Percentiles rank a stretch among this genome's conserved stretches.
Conservation (phyloP, 2,113 vertebrate species). For the Chaetorhynchus papuensis region DNA sequence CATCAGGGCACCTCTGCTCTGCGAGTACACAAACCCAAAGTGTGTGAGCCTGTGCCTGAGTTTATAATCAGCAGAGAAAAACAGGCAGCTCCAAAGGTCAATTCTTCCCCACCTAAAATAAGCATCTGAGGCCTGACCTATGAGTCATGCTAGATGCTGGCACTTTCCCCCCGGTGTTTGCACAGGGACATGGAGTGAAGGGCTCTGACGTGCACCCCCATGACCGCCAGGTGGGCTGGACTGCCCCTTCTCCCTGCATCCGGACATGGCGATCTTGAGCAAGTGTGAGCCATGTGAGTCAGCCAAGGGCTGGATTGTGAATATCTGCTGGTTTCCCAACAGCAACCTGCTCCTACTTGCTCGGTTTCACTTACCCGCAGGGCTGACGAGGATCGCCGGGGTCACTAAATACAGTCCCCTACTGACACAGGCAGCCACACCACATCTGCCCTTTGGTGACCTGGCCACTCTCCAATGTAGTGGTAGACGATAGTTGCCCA, state of each 20-base stretch:
- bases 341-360: not conserved
- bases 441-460: not conserved
- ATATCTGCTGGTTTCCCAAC: not conserved
- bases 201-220: accelerated
- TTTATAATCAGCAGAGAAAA: not conserved
- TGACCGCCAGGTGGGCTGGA: accelerated
- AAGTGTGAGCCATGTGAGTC: not conserved
- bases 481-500: not conserved
- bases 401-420: not conserved
- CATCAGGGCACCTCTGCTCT: not conserved
- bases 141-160: not conserved
- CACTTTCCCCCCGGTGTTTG: not conserved
- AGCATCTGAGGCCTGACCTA: not conserved
- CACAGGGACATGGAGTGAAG: accelerated
- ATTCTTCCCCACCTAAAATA: not conserved
- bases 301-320: not conserved
- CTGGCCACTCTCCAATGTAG: not conserved
- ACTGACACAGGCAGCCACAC: not conserved
- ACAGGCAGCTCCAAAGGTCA: not conserved
- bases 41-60: not conserved
- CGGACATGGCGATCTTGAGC: not conserved
- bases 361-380: not conserved
- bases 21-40: not conserved
- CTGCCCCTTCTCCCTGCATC: not conserved
- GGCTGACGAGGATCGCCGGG: not conserved